Base-by-base conservation (phyloP, 2,797 vertebrate genomes). In the Cossypha caffra region DNA sequence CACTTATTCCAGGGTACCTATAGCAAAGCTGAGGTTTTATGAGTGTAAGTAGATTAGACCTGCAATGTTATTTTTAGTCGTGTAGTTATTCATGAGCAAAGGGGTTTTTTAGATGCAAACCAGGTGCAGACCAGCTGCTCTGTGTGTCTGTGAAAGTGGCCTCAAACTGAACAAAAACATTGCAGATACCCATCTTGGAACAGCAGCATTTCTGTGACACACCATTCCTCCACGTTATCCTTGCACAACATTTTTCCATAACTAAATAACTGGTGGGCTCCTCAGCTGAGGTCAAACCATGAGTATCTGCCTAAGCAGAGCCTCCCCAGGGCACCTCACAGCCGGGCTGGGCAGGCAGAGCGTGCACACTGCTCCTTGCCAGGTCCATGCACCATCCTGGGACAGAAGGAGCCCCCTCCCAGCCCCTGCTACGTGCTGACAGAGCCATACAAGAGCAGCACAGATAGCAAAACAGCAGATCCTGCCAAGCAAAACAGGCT, bases 51-150 rank as follows among this genome's bases (percentile, higher is more conserved):
- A 91, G 75, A 86, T 91, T 93, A 95, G 79, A 80, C 51, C 54
- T 48, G 71, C 67, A 87, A 8, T 75, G 54, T 79, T 95, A 54
- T 93, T 96, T 95, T 87, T 66, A 90, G 71, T 45, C 6, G 2
- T 51, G 57, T 66, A 59, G 37, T 61, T 90, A 79, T 66, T 57
- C 66, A 72, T 17, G 62, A 96, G 92, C 48, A 84, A 76, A 95
- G 42, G 42, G 68, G 52, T 20, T 66, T 79, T 68, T 48, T 59
- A 79, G 89, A 79, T 66, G 87, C 33, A 90, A 92, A 84, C 82
- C 88, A 93, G 93, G 59, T 92, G 89, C 86, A 84, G 72, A 58
- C 13, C 84, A 96, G 87, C 96, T 96, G 55, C 95, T 97, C 83
- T 84, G 51, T 43, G 78, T 93, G 75, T 88, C 84, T 55, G 69